phyloP scores from a whole-genome alignment of 35 echinoderm and acorn worm species.

The Holothuria glaberrima region DNA sequence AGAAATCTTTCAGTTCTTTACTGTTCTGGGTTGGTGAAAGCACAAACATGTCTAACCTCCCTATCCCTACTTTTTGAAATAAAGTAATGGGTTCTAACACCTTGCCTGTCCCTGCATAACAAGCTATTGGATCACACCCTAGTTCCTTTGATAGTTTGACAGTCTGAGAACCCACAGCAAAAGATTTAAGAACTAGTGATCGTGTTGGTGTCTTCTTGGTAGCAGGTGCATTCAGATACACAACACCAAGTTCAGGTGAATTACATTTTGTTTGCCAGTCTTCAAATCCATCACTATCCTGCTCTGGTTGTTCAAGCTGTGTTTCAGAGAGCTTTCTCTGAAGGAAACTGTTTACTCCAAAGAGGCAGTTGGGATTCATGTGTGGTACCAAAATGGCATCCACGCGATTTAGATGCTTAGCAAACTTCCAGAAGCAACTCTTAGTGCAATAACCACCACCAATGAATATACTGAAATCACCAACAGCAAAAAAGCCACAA shows the following conservation, averaged over 20 bases:
- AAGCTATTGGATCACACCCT: slow-evolving; percentile 81
- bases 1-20: slow-evolving; percentile 98
- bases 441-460: slow-evolving; percentile 91
- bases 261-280: slow-evolving; percentile 95
- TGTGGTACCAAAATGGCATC: slow-evolving; percentile 92
- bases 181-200: slow-evolving; percentile 74
- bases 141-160: slow-evolving; percentile 83
- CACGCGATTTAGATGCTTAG: slow-evolving; percentile 91
- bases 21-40: slow-evolving; percentile 89
- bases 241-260: slow-evolving; percentile 93
- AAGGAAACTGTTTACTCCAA: slow-evolving; percentile 93
- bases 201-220: slow-evolving; percentile 67
- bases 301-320: slow-evolving; percentile 83
- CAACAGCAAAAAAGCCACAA: slow-evolving; percentile 98
- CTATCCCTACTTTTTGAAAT: slow-evolving; percentile 97
- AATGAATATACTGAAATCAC: slow-evolving; percentile 96
- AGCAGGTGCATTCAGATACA: slow-evolving; percentile 92
- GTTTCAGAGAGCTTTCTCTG: slow-evolving; percentile 86
- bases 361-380: slow-evolving; percentile 82
- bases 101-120: slow-evolving; percentile 73
- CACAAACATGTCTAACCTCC: slow-evolving; percentile 95
- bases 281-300: slow-evolving; percentile 69
- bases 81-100: slow-evolving; percentile 93
- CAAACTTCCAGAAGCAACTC: slow-evolving; percentile 99
- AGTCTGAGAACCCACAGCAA: slow-evolving; percentile 74